Percentiles rank a stretch among this genome's conserved stretches.
Conservation (phyloP, 2,113 vertebrate genomes). For the Opisthocomus hoazin region DNA sequence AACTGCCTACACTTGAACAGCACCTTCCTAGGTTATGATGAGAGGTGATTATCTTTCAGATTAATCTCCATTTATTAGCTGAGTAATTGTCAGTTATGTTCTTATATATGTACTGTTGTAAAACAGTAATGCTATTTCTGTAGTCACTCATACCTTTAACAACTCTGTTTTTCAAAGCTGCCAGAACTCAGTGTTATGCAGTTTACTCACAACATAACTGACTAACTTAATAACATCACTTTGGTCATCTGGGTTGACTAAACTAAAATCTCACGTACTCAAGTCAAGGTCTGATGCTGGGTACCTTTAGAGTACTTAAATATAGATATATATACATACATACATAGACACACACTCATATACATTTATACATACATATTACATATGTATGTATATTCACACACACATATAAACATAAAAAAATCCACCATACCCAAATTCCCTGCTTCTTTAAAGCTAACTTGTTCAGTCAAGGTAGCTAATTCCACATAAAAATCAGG, state of each 20-base stretch:
- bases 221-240: neutral
- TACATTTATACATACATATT: neutral
- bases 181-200: neutral
- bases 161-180: neutral
- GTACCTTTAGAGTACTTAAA: neutral
- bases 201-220: neutral
- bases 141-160: neutral
- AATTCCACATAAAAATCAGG: neutral
- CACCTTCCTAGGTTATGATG: neutral
- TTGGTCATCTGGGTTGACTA: neutral
- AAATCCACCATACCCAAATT: neutral
- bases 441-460: neutral
- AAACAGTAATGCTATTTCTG: neutral
- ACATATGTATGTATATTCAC: neutral
- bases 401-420: neutral
- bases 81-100: neutral
- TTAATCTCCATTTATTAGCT: slow-evolving; percentile 12
- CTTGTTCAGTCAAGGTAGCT: neutral
- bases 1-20: neutral
- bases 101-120: neutral
- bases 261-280: neutral
- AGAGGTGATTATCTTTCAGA: slow-evolving; percentile 4
- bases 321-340: neutral
- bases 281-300: neutral
- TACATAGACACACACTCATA: neutral